Percentiles rank a stretch among this genome's conserved stretches.
phyloP scores from a whole-genome alignment of 2,888 invertebrate species.

The Acanthopleura granulata region DNA sequence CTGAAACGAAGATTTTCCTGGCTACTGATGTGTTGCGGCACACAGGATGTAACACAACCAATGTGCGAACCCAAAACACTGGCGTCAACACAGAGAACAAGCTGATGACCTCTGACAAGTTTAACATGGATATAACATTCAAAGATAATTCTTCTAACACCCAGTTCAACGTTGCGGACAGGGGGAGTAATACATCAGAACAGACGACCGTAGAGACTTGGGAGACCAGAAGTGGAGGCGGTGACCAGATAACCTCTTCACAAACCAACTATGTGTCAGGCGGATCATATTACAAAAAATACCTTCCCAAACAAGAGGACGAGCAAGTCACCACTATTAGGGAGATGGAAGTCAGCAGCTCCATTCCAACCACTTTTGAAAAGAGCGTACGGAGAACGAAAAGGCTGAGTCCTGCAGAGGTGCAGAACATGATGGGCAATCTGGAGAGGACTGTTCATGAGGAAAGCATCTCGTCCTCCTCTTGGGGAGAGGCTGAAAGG shows the following conservation, averaged over 20 bases:
- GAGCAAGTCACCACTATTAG: conserved; percentile 2
- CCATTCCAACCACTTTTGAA: neutral
- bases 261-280: neutral
- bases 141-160: conserved; percentile 31
- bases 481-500: neutral
- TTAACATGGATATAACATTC: conserved; percentile 25
- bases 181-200: conserved; percentile 35
- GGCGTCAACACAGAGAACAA: conserved; percentile 49
- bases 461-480: neutral
- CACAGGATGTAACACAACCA: conserved; percentile 45
- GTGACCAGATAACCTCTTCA: neutral
- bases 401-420: neutral
- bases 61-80: conserved; percentile 35
- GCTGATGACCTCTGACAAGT: conserved; percentile 5
- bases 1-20: conserved; percentile 53
- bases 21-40: conserved; percentile 45
- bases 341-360: neutral
- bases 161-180: conserved; percentile 22
- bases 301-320: neutral
- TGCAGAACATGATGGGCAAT: conserved; percentile 1
- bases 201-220: neutral
- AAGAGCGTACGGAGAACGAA: neutral
- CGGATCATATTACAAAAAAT: neutral
- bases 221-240: neutral
- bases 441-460: neutral